Conservation (phyloP, 1,140 invertebrate genomes). For the Laupala kohalensis region DNA sequence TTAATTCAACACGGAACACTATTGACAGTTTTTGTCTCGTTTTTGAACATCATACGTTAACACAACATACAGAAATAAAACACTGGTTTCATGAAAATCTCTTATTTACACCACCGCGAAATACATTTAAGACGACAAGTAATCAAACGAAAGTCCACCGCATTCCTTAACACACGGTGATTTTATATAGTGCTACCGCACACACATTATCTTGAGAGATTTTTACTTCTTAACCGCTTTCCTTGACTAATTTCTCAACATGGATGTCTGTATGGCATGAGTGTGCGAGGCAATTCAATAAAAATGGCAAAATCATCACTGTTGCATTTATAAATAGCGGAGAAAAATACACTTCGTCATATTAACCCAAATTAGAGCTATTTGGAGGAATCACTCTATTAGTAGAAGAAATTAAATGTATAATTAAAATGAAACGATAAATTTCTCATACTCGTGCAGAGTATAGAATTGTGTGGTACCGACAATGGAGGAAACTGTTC, state of each 20-base stretch:
- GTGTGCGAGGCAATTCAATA: neutral
- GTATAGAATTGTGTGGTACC: too few species aligned
- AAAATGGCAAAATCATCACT: too few species aligned
- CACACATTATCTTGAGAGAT: neutral
- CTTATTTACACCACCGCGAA: neutral
- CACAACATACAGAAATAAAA: neutral
- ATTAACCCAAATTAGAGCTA: too few species aligned
- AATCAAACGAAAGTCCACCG: neutral
- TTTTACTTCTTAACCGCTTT: constrained; percentile 1
- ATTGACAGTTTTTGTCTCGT: neutral
- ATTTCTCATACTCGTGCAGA: too few species aligned
- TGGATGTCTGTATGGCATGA: neutral
- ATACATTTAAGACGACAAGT: neutral
- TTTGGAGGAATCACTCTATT: too few species aligned
- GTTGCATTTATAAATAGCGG: too few species aligned
- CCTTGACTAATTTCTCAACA: neutral
- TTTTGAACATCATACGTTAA: neutral
- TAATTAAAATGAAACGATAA: too few species aligned
- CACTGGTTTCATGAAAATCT: neutral
- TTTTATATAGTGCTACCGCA: neutral
- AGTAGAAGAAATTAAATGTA: too few species aligned
- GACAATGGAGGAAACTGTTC: too few species aligned
- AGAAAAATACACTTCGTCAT: too few species aligned
- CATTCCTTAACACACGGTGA: neutral
- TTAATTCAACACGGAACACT: too few species aligned